These are phyloP conservation scores for Glaucidium brasilianum DNA, from an alignment of 2,113 vertebrate species.

Conservation along the genomic window DNA sequence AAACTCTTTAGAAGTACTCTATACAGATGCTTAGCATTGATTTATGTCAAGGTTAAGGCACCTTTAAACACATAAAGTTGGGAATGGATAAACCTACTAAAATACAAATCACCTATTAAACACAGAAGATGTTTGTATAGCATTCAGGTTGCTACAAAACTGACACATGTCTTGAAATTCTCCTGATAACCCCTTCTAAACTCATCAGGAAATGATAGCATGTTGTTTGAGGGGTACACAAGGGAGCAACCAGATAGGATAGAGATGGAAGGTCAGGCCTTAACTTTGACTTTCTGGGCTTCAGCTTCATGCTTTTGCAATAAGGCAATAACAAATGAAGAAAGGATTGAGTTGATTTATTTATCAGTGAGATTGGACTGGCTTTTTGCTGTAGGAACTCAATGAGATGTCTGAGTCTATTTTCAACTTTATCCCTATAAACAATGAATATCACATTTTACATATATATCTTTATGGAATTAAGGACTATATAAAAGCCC, in stretches of 20 bases:
- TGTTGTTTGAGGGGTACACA: slow-evolving; percentile 35
- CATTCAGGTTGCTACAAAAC: slow-evolving; percentile 57
- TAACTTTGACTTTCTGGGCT: slow-evolving; percentile 50
- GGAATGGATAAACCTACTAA: slow-evolving; percentile 61
- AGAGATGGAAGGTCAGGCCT: slow-evolving; percentile 1
- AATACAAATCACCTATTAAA: slow-evolving; percentile 64
- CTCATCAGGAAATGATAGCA: slow-evolving; percentile 22
- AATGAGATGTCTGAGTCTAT: not conserved
- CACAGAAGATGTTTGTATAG: slow-evolving; percentile 64
- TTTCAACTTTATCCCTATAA: not conserved
- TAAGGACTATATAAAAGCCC: not conserved
- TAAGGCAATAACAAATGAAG: not conserved
- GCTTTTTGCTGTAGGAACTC: not conserved
- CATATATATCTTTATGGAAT: not conserved
- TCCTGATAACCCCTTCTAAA: slow-evolving; percentile 50
- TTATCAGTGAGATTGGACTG: not conserved
- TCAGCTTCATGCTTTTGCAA: not conserved
- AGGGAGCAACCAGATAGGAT: slow-evolving; percentile 25
- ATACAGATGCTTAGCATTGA: not conserved
- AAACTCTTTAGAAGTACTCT: not conserved
- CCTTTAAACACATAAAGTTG: slow-evolving; percentile 71
- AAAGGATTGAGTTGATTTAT: not conserved
- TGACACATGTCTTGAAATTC: slow-evolving; percentile 64
- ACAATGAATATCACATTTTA: not conserved
- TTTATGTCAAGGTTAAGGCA: slow-evolving; percentile 69